A percentile compares a stretch with the other conserved stretches of the same genome.
These are phyloP conservation scores for Drosophila neonasuta DNA, from an alignment of 2,888 invertebrate genomes.

Conservation along the genomic window DNA sequence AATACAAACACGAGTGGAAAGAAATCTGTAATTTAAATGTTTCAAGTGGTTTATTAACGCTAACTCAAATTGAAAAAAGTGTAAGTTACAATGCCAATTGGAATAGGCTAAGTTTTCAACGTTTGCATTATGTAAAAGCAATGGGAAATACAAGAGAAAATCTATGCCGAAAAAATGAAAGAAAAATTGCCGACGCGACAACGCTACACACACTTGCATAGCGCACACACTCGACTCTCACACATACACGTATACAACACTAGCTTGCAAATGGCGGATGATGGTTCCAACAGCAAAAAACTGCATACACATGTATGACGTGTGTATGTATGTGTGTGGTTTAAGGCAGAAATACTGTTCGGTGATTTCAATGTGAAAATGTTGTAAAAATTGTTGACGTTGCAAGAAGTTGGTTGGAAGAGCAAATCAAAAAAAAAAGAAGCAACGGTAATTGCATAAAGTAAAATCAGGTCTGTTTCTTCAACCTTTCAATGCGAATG, in stretches of 20 bases:
- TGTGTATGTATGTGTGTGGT: constrained; percentile 26
- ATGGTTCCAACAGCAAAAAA: constrained; percentile 62
- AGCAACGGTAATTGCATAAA: constrained; percentile 48
- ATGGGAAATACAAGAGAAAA: constrained; percentile 33
- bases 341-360: constrained; percentile 50
- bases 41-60: constrained; percentile 48
- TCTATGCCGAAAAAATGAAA: constrained; percentile 55
- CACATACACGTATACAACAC: constrained; percentile 41
- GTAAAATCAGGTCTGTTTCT: constrained; percentile 30
- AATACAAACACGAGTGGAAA: constrained; percentile 51
- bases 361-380: constrained; percentile 61
- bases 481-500: neutral
- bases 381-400: constrained; percentile 70
- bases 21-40: constrained; percentile 60
- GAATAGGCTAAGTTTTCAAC: constrained; percentile 32
- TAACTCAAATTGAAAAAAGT: constrained; percentile 49
- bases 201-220: constrained; percentile 52
- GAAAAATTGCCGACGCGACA: constrained; percentile 72
- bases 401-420: constrained; percentile 58
- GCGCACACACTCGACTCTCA: constrained; percentile 20
- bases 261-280: constrained; percentile 73
- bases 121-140: constrained; percentile 34
- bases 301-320: constrained; percentile 55
- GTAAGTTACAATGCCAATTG: constrained; percentile 53
- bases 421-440: constrained; percentile 19